Evolutionary conservation across 2,797 vertebrate genomes (phyloP).

Genomic region (Clarias platycephalus): DNA sequence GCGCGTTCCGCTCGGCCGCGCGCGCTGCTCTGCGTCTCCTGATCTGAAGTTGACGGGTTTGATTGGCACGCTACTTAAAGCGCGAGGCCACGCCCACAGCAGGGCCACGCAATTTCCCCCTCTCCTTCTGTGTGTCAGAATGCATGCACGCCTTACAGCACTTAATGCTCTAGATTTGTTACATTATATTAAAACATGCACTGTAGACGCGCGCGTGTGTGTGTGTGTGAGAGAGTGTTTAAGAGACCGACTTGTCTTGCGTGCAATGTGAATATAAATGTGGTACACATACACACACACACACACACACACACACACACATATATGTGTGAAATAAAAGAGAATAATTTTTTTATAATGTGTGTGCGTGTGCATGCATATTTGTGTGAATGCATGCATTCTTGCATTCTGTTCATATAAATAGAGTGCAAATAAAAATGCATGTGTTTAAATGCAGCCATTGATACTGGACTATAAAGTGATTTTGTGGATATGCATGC

Average conservation of each 20-base stretch:
- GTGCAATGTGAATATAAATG: conserved; percentile 1
- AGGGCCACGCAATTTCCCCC: conserved; percentile 81
- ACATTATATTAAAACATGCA: neutral
- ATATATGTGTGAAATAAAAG: no score
- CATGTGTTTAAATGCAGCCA: no score
- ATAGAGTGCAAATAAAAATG: no score
- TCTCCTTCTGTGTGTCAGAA: neutral
- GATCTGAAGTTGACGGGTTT: conserved; percentile 97
- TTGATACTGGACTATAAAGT: no score
- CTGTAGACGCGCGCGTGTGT: neutral
- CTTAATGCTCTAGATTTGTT: conserved; percentile 13
- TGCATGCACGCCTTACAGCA: neutral
- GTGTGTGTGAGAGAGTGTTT: neutral
- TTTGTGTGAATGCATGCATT: neutral
- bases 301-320: conserved; percentile 34
- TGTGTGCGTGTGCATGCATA: no score
- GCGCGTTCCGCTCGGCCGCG: conserved; percentile 43
- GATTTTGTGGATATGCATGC: no score
- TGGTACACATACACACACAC: neutral
- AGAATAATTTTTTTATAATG: no score
- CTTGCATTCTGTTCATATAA: no score
- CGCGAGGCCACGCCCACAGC: conserved; percentile 88
- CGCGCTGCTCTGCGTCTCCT: conserved; percentile 65
- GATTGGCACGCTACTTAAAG: conserved; percentile 96
- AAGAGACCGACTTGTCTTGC: neutral